Conservation (phyloP, 2,113 vertebrate genomes). For the Takifugu bimaculatus region DNA sequence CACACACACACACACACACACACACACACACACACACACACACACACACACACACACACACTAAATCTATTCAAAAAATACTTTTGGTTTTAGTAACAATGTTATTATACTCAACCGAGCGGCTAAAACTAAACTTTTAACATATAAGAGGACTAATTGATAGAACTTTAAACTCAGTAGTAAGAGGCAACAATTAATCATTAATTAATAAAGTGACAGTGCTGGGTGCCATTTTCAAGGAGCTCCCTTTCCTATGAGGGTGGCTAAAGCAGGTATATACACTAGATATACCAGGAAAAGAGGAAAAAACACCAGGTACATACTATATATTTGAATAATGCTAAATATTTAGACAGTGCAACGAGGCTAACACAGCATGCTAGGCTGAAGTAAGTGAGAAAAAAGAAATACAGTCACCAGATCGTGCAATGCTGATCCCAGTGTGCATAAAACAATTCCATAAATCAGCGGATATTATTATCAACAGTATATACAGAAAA, state of each 20-base stretch:
- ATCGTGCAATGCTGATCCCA: slow-evolving; percentile 17
- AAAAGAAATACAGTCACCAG: background rate
- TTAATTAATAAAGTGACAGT: slow-evolving; percentile 68
- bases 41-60: slow-evolving; percentile 13
- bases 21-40: slow-evolving; percentile 18
- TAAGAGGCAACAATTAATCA: slow-evolving; percentile 35
- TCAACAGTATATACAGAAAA: slow-evolving; percentile 57
- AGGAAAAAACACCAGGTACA: slow-evolving; percentile 19
- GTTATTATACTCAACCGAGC: slow-evolving; percentile 34
- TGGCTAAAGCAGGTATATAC: slow-evolving; percentile 20
- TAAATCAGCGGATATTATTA: slow-evolving; percentile 38
- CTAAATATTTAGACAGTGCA: slow-evolving; percentile 52
- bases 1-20: slow-evolving; percentile 16
- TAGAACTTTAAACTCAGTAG: slow-evolving; percentile 55
- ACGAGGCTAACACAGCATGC: slow-evolving; percentile 55
- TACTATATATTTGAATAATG: slow-evolving; percentile 31
- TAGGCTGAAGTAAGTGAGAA: slow-evolving; percentile 7
- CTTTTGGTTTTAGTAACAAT: slow-evolving; percentile 59
- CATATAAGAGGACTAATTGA: slow-evolving; percentile 14
- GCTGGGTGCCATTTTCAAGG: slow-evolving; percentile 49
- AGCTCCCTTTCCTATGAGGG: slow-evolving; percentile 43
- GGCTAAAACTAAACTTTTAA: slow-evolving; percentile 36
- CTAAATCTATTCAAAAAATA: slow-evolving; percentile 58
- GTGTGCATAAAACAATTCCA: slow-evolving; percentile 45
- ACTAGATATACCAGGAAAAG: slow-evolving; percentile 12